Evolutionary conservation across 2,797 vertebrate species (phyloP), one percentile per base, ranked within the genome.

Genomic region (Gambelia wislizenii): DNA sequence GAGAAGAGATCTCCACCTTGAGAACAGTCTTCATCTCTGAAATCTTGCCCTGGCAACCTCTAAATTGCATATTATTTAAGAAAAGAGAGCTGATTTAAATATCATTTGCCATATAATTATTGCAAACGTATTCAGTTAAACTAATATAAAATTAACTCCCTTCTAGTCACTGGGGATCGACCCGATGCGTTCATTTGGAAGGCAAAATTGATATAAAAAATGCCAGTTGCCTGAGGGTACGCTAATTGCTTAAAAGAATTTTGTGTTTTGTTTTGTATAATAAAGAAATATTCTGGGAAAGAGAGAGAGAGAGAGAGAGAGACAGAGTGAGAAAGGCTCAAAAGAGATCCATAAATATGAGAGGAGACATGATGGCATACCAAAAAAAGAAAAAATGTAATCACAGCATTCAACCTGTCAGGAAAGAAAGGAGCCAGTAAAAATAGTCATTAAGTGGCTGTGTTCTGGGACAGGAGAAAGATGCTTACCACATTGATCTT

Each of bases 401-500:
- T 90, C 88, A 90, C 84, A 89, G 70, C 77, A 91, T 93, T 96
- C 88, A 90, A 94, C 74, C 47, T 86, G 87, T 93, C 87, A 83
- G 83, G 90, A 87, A 61, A 89, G 81, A 93, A 95, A 93, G 92
- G 89, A 94, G 91, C 91, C 84, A 91, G 81, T 87, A 89, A 84
- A 91, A 94, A 83, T 54, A 75, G 69, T 95, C 94, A 91, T 96
- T 94, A 96, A 94, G 93, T 89, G 92, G 61, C 88, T 89, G 83
- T 93, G 92, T 96, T 97, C 94, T 93, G 92, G 89, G 95, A 95
- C 94, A 92, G 86, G 39, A 92, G 93, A 94, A 67, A 92, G 94
- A 95, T 94, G 92, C 84, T 95, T 95, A 93, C 93, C 91, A 94
- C 93, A 95, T 97, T 97, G 96, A 96, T 97, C 95, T 96, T 96